Percentiles rank a stretch among this genome's conserved stretches.
phyloP scores from a whole-genome alignment of 2,888 invertebrate species.

The Pherbina coryleti region DNA sequence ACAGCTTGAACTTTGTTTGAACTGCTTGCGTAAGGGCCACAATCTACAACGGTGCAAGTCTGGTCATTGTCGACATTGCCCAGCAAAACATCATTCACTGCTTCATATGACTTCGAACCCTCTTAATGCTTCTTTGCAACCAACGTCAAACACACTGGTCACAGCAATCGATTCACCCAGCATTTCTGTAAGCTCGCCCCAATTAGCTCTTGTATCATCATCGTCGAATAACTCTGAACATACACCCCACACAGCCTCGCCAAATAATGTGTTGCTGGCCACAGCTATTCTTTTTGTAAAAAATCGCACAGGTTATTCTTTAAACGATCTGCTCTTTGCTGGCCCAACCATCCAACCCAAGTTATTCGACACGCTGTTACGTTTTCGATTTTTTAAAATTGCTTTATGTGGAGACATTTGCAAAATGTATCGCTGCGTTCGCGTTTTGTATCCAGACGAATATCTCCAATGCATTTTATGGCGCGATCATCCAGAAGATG shows the following conservation, averaged over 20 bases:
- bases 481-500: too few species aligned
- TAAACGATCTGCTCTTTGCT: too few species aligned
- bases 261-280: conserved; percentile 35
- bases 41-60: conserved; percentile 41
- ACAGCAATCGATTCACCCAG: background rate
- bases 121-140: background rate
- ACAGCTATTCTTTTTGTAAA: too few species aligned
- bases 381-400: too few species aligned
- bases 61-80: conserved; percentile 41
- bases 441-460: too few species aligned
- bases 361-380: too few species aligned
- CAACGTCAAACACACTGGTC: background rate
- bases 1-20: conserved; percentile 41
- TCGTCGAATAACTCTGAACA: background rate
- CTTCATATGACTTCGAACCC: conserved; percentile 37
- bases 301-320: too few species aligned
- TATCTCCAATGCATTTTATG: too few species aligned
- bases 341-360: too few species aligned
- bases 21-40: conserved; percentile 46
- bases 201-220: conserved; percentile 35
- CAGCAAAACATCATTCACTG: conserved; percentile 42
- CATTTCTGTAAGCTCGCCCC: background rate
- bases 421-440: too few species aligned
- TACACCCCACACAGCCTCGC: background rate
- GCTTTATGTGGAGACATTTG: too few species aligned